These are phyloP conservation scores for Oxyteleia sp. DNA, from an alignment of 2,888 invertebrate species.

Conservation along the genomic window DNA sequence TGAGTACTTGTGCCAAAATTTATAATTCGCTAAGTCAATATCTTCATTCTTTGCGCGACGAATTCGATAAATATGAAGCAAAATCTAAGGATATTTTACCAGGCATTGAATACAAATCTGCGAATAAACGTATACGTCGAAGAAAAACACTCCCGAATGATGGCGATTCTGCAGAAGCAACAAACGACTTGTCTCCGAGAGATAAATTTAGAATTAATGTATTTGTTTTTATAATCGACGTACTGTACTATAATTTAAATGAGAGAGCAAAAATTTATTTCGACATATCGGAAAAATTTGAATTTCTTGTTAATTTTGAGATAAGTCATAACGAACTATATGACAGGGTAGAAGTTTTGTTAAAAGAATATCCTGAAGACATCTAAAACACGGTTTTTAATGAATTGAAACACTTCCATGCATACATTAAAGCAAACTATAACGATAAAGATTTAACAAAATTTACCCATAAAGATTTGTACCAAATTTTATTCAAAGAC, in stretches of 20 bases:
- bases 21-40: not conserved
- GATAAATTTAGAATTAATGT: slow-evolving; percentile 16
- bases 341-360: too few species aligned
- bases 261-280: too few species aligned
- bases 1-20: not conserved
- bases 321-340: slow-evolving; percentile 1
- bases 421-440: too few species aligned
- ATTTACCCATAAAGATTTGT: not conserved
- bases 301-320: slow-evolving; percentile 4
- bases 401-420: not conserved
- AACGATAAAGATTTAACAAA: too few species aligned
- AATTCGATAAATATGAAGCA: slow-evolving; percentile 17
- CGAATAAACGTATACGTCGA: not conserved
- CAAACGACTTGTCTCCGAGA: not conserved
- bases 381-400: too few species aligned
- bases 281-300: slow-evolving; percentile 22
- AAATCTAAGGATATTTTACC: slow-evolving; percentile 12
- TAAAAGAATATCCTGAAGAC: too few species aligned
- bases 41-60: not conserved
- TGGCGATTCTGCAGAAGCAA: slow-evolving; percentile 18
- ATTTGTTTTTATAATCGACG: not conserved
- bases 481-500: not conserved
- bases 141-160: slow-evolving; percentile 29
- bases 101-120: slow-evolving; percentile 22
- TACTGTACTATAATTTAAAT: too few species aligned